Evolutionary conservation across 2,888 invertebrate genomes (phyloP), one percentile per base, ranked within the genome.

Genomic region (Sialis fuliginosa): DNA sequence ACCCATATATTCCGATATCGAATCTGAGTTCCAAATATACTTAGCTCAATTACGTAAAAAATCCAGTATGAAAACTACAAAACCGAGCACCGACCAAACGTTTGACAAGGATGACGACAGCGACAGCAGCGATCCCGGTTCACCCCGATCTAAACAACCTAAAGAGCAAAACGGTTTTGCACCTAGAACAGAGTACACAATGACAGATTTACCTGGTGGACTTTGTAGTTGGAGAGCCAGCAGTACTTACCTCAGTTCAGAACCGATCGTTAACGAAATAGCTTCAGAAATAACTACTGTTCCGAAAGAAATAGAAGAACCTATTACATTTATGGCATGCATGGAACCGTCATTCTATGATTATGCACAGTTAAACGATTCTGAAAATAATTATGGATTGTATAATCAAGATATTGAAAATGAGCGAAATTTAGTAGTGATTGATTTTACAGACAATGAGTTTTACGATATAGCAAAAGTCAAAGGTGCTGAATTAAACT

Each of bases 141-240:
- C 62, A 10, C 61, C 59, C 34, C 53, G 50, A 48, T 54, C 59
- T 32, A 46, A 51, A 48, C 50, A 54, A 6, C 50, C 45, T 5
- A 48, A 48, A 30, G 47, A 48, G 31, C 50, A 30, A 31, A 37
- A 45, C 42, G 47, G 45, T n/a, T 46, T 49, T 30, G 43, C 48
- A 30, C 44, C 48, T 43, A 66, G 66, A 35, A 77, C 81, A 9
- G 75, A 77, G 58, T 77, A 75, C 56, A 71, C 79, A 56, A 74
- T 79, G 44, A 77, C 81, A 58, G 81, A 82, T 64, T 67, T 86
- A 52, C 86, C 86, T 6, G 83, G 83, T 51, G 85, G 85, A 47
- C 75, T 86, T 55, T 82, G 82, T 62, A 79, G 81, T 60, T 86
- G 85, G 85, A 77, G 76, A 61, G 86, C 83, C 60, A 75, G 82